Conservation (phyloP, 2,113 vertebrate genomes). For the Apeltes quadracus region DNA sequence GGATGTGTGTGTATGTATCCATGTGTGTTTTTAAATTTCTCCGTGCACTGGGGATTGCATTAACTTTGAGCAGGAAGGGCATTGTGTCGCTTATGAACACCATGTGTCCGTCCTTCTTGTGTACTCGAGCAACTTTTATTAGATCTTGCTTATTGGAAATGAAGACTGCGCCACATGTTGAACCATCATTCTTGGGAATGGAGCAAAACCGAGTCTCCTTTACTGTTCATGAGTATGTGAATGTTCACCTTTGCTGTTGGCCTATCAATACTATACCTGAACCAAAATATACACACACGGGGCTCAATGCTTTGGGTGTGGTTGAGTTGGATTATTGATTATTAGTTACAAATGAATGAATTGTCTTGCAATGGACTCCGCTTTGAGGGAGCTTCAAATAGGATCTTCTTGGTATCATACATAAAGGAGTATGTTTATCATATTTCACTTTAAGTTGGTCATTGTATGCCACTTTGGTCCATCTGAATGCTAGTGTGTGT, state of each 20-base stretch:
- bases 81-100: slow-evolving; percentile 67
- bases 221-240: slow-evolving; percentile 45
- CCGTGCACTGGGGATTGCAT: slow-evolving; percentile 53
- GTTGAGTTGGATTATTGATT: slow-evolving; percentile 54
- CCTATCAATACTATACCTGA: slow-evolving; percentile 33
- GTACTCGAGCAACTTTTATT: slow-evolving; percentile 58
- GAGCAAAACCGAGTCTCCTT: slow-evolving; percentile 40
- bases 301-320: slow-evolving; percentile 37
- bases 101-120: slow-evolving; percentile 70
- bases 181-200: slow-evolving; percentile 50
- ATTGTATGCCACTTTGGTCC: slow-evolving; percentile 17
- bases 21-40: slow-evolving; percentile 63
- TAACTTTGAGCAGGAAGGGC: slow-evolving; percentile 53
- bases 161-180: slow-evolving; percentile 55
- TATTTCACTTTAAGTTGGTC: slow-evolving; percentile 16
- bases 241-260: slow-evolving; percentile 38
- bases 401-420: slow-evolving; percentile 18
- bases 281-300: slow-evolving; percentile 39
- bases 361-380: slow-evolving; percentile 21
- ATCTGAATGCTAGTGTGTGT: slow-evolving; percentile 7
- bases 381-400: slow-evolving; percentile 33
- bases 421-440: slow-evolving; percentile 17
- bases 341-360: slow-evolving; percentile 62
- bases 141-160: slow-evolving; percentile 59
- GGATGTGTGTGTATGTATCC: slow-evolving; percentile 29